Conservation (phyloP, 2,797 vertebrate genomes). For the Toxotes lorentzi region DNA sequence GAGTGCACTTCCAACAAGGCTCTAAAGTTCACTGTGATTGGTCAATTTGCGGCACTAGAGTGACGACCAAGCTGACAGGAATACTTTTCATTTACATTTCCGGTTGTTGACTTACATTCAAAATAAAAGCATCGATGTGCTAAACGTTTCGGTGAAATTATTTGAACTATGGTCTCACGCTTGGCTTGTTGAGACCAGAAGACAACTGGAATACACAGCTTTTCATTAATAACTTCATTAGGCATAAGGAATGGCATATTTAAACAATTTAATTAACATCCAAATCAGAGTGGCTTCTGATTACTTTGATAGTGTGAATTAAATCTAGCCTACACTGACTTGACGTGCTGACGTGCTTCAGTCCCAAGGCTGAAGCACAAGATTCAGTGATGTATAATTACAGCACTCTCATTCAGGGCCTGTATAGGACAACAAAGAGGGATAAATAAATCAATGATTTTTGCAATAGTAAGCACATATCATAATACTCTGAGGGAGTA, state of each 20-base stretch:
- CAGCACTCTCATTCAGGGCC: neutral
- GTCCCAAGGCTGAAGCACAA: neutral
- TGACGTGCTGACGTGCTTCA: too few species aligned
- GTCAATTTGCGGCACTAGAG: constrained; percentile 9
- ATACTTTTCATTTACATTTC: constrained; percentile 5
- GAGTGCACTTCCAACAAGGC: constrained; percentile 7
- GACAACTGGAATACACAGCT: neutral
- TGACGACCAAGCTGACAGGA: neutral
- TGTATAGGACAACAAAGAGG: neutral
- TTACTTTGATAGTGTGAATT: neutral
- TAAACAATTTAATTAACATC: neutral
- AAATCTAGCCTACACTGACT: neutral
- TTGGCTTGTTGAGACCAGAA: neutral
- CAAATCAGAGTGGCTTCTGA: neutral
- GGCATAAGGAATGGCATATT: too few species aligned
- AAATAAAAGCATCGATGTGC: constrained; percentile 45
- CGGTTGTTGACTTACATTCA: neutral
- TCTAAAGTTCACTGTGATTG: constrained; percentile 58
- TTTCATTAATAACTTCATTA: neutral
- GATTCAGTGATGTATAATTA: neutral
- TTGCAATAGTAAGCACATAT: neutral
- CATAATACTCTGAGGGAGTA: neutral
- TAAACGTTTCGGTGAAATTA: neutral
- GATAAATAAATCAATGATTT: neutral
- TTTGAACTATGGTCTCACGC: fast-evolving